phyloP scores from a whole-genome alignment of 2,888 invertebrate genomes.

The Habrosyne pyritoides region DNA sequence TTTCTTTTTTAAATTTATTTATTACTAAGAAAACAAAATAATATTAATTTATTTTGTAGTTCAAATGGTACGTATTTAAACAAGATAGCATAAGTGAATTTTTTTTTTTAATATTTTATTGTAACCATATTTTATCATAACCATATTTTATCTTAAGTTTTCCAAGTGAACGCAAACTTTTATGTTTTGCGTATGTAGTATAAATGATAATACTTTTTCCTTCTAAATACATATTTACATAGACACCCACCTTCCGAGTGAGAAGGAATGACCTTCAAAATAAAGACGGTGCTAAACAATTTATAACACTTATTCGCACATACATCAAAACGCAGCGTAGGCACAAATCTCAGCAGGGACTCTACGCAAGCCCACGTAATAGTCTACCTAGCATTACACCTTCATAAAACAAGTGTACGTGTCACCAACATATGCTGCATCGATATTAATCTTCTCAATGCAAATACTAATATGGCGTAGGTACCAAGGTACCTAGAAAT shows the following conservation, averaged over 20 bases:
- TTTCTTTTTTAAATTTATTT: no score
- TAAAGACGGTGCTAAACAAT: background rate
- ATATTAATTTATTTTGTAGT: no score
- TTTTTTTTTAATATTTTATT: no score
- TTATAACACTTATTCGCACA: background rate
- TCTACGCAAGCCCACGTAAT: slow-evolving; percentile 30
- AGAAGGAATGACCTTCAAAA: background rate
- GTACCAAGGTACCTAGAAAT: background rate
- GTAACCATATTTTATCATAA: no score
- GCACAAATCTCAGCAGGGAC: slow-evolving; percentile 40
- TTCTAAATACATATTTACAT: no score
- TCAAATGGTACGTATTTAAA: no score
- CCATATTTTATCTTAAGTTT: no score
- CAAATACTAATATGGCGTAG: slow-evolving; percentile 10
- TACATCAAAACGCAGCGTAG: slow-evolving; percentile 25
- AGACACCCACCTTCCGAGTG: background rate
- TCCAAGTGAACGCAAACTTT: no score
- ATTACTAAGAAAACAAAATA: no score
- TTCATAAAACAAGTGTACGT: background rate
- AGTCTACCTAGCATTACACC: slow-evolving; percentile 39
- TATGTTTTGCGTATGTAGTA: no score
- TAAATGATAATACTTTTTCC: no score
- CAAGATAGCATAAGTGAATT: no score
- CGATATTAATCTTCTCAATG: slow-evolving; percentile 20
- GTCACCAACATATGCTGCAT: background rate